phyloP scores from a whole-genome alignment of 2,797 vertebrate genomes.

The Propithecus deckenii region DNA sequence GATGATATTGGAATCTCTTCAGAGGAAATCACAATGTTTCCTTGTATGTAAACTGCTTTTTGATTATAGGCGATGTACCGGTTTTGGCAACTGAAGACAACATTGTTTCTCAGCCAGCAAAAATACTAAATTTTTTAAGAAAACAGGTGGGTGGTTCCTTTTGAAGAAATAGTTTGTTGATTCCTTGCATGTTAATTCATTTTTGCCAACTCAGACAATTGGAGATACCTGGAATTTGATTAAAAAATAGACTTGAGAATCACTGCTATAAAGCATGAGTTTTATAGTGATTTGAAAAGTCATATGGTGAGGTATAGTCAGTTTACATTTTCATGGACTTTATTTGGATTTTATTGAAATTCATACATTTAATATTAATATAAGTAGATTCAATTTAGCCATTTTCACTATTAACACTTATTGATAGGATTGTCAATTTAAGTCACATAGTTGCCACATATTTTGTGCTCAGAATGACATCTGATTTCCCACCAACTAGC shows the following conservation, averaged over 20 bases:
- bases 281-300: conserved; percentile 20
- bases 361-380: background rate
- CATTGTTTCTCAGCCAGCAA: conserved; percentile 91
- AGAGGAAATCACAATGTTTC: background rate
- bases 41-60: conserved; percentile 41
- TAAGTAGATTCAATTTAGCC: background rate
- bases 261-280: background rate
- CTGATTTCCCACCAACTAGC: background rate
- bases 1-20: conserved; percentile 27
- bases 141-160: conserved; percentile 89
- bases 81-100: conserved; percentile 89
- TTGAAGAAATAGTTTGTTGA: conserved; percentile 36
- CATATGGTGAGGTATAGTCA: background rate
- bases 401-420: background rate
- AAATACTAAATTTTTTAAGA: conserved; percentile 95
- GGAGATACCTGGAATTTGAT: background rate
- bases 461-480: background rate
- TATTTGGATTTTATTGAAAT: conserved; percentile 28
- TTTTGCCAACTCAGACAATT: conserved; percentile 5
- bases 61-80: conserved; percentile 90
- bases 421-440: background rate
- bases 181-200: background rate
- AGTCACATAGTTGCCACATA: background rate
- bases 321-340: background rate
- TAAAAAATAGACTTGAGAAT: background rate